phyloP scores from a whole-genome alignment of 2,888 invertebrate genomes.

The Epirrhoe alternata region DNA sequence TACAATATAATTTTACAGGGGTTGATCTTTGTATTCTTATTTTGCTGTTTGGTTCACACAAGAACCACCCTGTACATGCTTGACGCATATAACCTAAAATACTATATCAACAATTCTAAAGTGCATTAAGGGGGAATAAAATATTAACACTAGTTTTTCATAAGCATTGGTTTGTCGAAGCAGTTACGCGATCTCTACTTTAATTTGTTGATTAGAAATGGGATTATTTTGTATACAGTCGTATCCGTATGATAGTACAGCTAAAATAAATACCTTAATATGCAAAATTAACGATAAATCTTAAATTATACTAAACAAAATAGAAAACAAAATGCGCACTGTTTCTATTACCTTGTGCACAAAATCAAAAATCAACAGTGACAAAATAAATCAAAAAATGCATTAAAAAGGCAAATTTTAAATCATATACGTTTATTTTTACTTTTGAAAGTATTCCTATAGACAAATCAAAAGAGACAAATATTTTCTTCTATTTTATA shows the following conservation, averaged over 20 bases:
- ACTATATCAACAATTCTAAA: slow-evolving; percentile 70
- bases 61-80: slow-evolving; percentile 44
- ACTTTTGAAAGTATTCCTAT: slow-evolving; percentile 60
- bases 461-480: slow-evolving; percentile 52
- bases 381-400: slow-evolving; percentile 69
- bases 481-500: slow-evolving; percentile 50
- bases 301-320: slow-evolving; percentile 69
- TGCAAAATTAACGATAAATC: slow-evolving; percentile 77
- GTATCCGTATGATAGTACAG: slow-evolving; percentile 82
- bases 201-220: slow-evolving; percentile 31
- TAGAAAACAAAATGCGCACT: slow-evolving; percentile 73
- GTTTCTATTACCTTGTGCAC: slow-evolving; percentile 51
- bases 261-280: slow-evolving; percentile 85
- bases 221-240: slow-evolving; percentile 73
- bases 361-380: slow-evolving; percentile 49
- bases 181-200: slow-evolving; percentile 35
- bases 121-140: slow-evolving; percentile 58
- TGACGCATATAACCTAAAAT: slow-evolving; percentile 59
- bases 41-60: slow-evolving; percentile 14
- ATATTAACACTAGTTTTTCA: slow-evolving; percentile 26
- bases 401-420: slow-evolving; percentile 78
- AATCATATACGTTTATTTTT: slow-evolving; percentile 70
- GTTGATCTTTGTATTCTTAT: slow-evolving; percentile 1
- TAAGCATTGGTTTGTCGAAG: slow-evolving; percentile 28
- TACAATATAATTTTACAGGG: background rate